Evolutionary conservation across 1,140 invertebrate species (phyloP).

Genomic region (Pygmarrhopalites habei): DNA sequence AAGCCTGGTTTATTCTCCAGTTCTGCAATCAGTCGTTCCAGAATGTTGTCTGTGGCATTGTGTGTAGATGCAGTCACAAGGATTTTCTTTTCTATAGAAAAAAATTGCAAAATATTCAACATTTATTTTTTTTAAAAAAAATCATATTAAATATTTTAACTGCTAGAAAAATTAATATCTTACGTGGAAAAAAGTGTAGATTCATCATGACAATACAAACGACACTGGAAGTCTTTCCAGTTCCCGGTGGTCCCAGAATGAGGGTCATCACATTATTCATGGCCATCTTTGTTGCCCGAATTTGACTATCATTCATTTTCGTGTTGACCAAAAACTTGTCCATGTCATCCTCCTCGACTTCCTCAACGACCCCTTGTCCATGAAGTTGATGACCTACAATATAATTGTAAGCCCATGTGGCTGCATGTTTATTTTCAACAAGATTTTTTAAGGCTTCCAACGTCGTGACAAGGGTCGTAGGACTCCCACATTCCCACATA

Average conservation of each 20-base stretch:
- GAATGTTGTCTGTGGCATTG: conserved; percentile 23
- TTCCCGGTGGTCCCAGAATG: conserved; percentile 20
- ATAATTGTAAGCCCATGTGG: background rate
- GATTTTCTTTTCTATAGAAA: background rate
- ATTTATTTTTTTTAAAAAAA: no score
- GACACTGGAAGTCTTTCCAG: conserved; percentile 20
- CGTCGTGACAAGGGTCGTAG: conserved; percentile 3
- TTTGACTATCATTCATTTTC: conserved; percentile 8
- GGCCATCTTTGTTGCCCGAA: background rate
- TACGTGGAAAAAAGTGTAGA: background rate
- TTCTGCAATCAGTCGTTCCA: conserved; percentile 10
- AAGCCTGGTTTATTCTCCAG: no score
- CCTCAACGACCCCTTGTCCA: background rate
- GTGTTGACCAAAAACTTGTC: background rate
- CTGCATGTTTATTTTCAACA: background rate
- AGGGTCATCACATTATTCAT: background rate
- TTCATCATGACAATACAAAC: conserved; percentile 8
- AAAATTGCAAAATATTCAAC: no score
- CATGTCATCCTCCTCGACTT: background rate
- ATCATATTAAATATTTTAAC: no score
- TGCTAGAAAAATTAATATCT: no score
- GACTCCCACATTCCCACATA: background rate
- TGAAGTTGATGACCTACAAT: background rate
- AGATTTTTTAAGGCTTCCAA: background rate
- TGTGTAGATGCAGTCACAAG: conserved; percentile 18